These are phyloP conservation scores for Yponomeuta plumbellus DNA, from an alignment of 2,888 invertebrate genomes.

Conservation along the genomic window DNA sequence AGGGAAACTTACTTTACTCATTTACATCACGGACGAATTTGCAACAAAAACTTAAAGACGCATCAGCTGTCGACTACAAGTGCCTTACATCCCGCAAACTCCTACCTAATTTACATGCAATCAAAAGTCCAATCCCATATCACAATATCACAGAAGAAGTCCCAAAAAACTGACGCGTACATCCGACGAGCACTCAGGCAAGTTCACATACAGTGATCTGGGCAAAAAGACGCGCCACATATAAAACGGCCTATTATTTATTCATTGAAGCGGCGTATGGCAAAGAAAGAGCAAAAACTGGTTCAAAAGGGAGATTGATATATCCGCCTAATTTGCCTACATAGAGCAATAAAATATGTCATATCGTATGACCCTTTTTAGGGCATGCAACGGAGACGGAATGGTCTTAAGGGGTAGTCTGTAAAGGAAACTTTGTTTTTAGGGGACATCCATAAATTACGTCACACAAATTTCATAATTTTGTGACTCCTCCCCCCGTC, in stretches of 20 bases:
- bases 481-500: no score
- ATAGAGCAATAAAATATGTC: slow-evolving; percentile 67
- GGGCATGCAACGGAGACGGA: slow-evolving; percentile 55
- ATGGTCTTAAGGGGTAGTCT: slow-evolving; percentile 23
- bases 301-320: slow-evolving; percentile 56
- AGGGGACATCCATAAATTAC: no score
- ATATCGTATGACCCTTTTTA: slow-evolving; percentile 61
- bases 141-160: slow-evolving; percentile 13
- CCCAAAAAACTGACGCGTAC: slow-evolving; percentile 20
- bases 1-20: no score
- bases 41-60: background rate
- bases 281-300: slow-evolving; percentile 35
- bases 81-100: background rate
- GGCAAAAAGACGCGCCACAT: background rate
- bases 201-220: background rate
- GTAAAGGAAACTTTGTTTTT: background rate
- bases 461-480: no score
- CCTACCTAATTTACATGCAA: background rate
- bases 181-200: slow-evolving; percentile 18
- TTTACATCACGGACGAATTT: background rate
- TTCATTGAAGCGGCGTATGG: slow-evolving; percentile 16
- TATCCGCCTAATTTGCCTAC: slow-evolving; percentile 73
- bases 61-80: background rate
- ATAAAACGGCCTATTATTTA: slow-evolving; percentile 10
- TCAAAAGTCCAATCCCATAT: background rate